These are phyloP conservation scores for Lasioglossum marginatum DNA, from an alignment of 2,888 invertebrate genomes.

Conservation along the genomic window DNA sequence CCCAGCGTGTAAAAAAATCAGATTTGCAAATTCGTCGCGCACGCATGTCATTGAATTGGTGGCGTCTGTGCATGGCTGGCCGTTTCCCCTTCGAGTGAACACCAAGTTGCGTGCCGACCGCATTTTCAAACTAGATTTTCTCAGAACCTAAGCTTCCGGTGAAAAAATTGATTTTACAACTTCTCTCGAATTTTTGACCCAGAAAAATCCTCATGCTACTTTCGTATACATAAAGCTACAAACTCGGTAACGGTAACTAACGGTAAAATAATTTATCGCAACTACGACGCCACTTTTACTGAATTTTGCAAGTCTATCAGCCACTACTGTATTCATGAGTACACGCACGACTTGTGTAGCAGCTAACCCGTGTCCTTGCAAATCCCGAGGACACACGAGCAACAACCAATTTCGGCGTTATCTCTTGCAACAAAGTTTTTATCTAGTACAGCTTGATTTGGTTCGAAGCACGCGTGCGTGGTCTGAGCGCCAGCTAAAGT, in stretches of 20 bases:
- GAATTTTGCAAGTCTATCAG: not conserved
- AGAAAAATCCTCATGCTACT: no score
- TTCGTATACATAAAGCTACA: not conserved
- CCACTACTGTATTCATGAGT: not conserved
- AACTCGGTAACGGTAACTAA: no score
- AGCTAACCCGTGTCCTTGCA: not conserved
- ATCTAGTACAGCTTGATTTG: not conserved
- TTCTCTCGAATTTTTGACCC: not conserved
- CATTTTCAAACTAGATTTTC: not conserved
- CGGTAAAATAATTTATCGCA: not conserved
- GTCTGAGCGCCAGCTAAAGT: not conserved
- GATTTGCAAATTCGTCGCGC: not conserved
- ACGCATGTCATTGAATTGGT: not conserved
- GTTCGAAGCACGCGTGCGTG: not conserved
- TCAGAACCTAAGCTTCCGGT: not conserved
- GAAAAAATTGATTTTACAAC: not conserved
- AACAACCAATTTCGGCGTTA: not conserved
- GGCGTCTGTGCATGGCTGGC: not conserved
- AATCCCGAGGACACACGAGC: not conserved
- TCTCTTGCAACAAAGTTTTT: not conserved
- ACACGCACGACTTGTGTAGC: not conserved
- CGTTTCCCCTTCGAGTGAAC: not conserved
- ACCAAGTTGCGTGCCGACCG: not conserved
- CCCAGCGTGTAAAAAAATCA: not conserved
- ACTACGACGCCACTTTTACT: not conserved